These are phyloP conservation scores for Steatornis caripensis DNA, from an alignment of 2,113 vertebrate species.

Conservation along the genomic window DNA sequence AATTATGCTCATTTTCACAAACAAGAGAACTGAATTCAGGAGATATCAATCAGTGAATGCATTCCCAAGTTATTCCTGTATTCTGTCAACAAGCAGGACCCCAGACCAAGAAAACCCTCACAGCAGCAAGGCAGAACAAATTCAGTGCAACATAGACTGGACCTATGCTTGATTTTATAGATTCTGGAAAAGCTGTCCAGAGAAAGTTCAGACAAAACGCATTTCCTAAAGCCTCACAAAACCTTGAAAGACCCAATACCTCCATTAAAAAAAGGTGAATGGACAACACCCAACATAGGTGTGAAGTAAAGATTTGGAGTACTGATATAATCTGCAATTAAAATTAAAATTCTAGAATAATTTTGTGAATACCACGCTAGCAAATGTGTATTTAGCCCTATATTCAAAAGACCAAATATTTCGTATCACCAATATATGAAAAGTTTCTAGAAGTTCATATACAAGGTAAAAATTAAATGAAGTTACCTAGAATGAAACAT, in stretches of 20 bases:
- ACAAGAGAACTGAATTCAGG: background rate
- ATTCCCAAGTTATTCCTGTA: background rate
- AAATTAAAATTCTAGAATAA: background rate
- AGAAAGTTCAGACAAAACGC: background rate
- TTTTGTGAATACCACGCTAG: background rate
- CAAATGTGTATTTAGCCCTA: background rate
- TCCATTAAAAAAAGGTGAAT: background rate
- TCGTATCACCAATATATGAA: background rate
- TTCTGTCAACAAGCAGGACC: background rate
- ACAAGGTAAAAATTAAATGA: background rate
- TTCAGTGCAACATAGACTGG: background rate
- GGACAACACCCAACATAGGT: fast-evolving
- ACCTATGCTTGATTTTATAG: background rate
- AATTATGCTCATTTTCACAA: background rate
- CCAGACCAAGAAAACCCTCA: background rate
- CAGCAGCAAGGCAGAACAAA: background rate
- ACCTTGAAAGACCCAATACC: background rate
- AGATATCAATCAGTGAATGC: background rate
- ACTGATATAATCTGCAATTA: background rate
- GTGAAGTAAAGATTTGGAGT: background rate
- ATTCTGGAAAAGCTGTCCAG: background rate
- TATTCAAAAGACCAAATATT: background rate
- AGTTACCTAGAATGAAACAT: slow-evolving; percentile 23
- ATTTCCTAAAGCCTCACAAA: background rate
- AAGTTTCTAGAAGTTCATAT: background rate